Conservation (phyloP, 1,140 invertebrate species). For the Saxidomus purpurata region DNA sequence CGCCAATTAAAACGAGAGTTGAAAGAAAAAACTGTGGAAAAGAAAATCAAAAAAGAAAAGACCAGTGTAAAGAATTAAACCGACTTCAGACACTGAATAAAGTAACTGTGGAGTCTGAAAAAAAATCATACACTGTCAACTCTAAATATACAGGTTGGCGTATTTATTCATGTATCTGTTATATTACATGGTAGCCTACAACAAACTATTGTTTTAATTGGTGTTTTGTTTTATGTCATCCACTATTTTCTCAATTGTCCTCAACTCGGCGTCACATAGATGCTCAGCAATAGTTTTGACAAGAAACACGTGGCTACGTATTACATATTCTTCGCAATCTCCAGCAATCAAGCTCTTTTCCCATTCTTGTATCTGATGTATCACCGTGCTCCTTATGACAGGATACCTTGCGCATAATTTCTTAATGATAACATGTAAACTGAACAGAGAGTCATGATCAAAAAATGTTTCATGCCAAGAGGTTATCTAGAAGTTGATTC, state of each 20-base stretch:
- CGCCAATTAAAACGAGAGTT: neutral
- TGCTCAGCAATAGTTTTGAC: neutral
- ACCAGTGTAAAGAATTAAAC: neutral
- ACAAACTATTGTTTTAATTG: neutral
- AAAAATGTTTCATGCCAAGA: slow-evolving; percentile 2
- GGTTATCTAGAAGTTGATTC: neutral
- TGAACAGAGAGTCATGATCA: neutral
- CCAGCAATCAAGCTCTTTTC: neutral
- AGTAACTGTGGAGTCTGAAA: too few relatives aligned
- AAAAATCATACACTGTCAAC: too few relatives aligned
- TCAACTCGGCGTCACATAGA: neutral
- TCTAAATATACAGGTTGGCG: too few relatives aligned
- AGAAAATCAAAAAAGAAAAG: neutral
- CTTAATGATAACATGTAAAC: neutral
- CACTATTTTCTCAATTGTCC: neutral
- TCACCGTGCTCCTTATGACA: neutral
- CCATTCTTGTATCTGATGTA: neutral
- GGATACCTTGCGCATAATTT: neutral
- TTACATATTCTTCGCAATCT: neutral
- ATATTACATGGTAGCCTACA: neutral
- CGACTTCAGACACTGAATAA: neutral
- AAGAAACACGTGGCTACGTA: slow-evolving; percentile 4
- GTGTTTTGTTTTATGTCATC: slow-evolving; percentile 18
- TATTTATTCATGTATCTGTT: neutral
- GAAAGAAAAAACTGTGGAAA: neutral